Evolutionary conservation across 2,888 invertebrate genomes (phyloP), one percentile per base, ranked within the genome.

Genomic region (Xestia xanthographa): DNA sequence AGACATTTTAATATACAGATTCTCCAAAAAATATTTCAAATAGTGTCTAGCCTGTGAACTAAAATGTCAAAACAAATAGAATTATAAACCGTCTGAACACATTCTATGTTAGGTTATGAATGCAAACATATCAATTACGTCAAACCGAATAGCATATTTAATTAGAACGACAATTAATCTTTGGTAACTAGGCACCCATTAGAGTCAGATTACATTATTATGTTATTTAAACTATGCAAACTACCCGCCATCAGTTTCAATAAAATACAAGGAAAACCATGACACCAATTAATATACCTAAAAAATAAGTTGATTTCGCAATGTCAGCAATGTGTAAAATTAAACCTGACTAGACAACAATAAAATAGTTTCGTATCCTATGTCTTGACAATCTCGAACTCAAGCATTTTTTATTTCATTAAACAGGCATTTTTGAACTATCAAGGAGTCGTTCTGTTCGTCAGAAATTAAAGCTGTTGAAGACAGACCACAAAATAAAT

Each of bases 221-320:
- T n/a, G n/a, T n/a, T 38, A 14, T 6, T 12, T 66, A n/a, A n/a
- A 48, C 2, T 48, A 66, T 5, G 29, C 20, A 8, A 29, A 56
- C 14, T 17, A 60, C 6, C 20, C 26, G 22, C 62, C 29, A 43
- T 70, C 29, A 70, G 62, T 62, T 62, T 43, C 29, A 70, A 70
- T 43, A 17, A 0, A 29, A 11, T 53, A 9, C 26, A 29, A 69
- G 53, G 3, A 26, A 68, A 69, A n/a, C 22, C 68, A 20, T 41
- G 41, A 29, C 43, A 43, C 17, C 20, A 56, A 41, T 68, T 26
- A 6, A 12, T 62, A 6, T 62, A 62, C 38, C n/a, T n/a, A n/a
- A n/a, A n/a, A 2, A n/a, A 62, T 14, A n/a, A 38, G 38, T 38
- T 62, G 12, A n/a, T 62, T 29, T 58, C 17, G 8, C 29, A 62